A percentile compares a stretch with the other conserved stretches of the same genome.
Evolutionary conservation across 2,888 invertebrate species (phyloP).

Genomic region (Oligia fasciuncula): DNA sequence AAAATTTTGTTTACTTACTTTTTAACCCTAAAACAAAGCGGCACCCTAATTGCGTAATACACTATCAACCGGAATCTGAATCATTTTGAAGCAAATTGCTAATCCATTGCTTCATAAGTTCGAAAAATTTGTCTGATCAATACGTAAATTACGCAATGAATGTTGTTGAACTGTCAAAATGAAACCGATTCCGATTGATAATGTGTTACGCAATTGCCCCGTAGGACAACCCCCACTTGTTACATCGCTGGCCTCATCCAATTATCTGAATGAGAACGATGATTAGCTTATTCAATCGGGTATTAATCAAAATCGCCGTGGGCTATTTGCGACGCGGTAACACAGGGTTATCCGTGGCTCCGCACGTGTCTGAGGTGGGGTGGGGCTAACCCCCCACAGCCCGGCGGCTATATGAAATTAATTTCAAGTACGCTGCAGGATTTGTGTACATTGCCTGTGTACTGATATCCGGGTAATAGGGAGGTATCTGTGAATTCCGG

Average conservation of each 20-base stretch:
- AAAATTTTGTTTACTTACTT: not conserved
- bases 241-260: constrained; percentile 47
- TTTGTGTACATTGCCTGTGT: constrained; percentile 84
- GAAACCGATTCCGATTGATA: no score
- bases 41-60: no score
- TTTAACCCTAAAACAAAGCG: constrained; percentile 13
- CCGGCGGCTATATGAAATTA: constrained; percentile 86
- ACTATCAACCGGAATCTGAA: no score
- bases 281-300: constrained; percentile 70
- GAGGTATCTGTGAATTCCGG: constrained; percentile 69
- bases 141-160: no score
- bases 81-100: no score
- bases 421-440: constrained; percentile 84
- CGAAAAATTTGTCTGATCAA: no score
- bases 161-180: no score
- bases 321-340: constrained; percentile 73
- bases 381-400: constrained; percentile 60
- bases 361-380: constrained; percentile 79
- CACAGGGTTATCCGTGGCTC: constrained; percentile 73
- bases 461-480: constrained; percentile 65
- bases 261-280: constrained; percentile 62
- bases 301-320: constrained; percentile 69
- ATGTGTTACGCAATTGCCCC: no score
- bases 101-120: no score
- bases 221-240: constrained; percentile 36